These are phyloP conservation scores for Saccostrea cuccullata DNA, from an alignment of 1,140 invertebrate genomes.

Conservation along the genomic window DNA sequence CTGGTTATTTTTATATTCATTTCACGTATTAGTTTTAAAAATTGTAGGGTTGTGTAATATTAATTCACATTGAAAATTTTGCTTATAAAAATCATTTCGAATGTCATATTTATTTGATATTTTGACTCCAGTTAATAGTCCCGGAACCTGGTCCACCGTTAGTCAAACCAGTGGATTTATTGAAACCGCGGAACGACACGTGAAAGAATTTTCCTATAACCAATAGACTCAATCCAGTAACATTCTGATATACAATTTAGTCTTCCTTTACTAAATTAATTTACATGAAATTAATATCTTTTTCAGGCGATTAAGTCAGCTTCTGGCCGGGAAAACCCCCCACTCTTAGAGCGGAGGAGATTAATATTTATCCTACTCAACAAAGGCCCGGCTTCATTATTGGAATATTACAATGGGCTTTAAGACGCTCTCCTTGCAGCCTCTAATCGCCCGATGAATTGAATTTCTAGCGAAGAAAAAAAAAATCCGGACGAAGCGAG, in stretches of 20 bases:
- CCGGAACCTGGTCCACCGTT: too few relatives aligned
- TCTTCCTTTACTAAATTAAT: constrained; percentile 26
- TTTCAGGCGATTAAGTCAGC: constrained; percentile 26
- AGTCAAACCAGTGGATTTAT: too few relatives aligned
- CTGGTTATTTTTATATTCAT: too few relatives aligned
- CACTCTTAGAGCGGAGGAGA: neutral
- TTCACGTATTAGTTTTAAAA: too few relatives aligned
- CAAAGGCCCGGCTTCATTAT: neutral
- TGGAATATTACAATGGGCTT: neutral
- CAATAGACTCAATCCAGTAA: neutral
- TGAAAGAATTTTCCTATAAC: too few relatives aligned
- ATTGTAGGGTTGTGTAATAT: too few relatives aligned
- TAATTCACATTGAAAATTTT: too few relatives aligned
- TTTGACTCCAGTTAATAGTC: too few relatives aligned
- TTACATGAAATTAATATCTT: constrained; percentile 35
- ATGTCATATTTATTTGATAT: too few relatives aligned
- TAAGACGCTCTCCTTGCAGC: constrained; percentile 12
- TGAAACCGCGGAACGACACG: too few relatives aligned
- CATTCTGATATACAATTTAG: neutral
- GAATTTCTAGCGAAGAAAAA: constrained; percentile 2
- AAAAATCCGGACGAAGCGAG: neutral
- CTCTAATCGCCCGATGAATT: constrained; percentile 13
- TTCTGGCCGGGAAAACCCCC: neutral
- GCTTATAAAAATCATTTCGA: too few relatives aligned
- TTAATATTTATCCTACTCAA: constrained; percentile 29